Evolutionary conservation across 2,888 invertebrate species (phyloP), one percentile per base, ranked within the genome.

Genomic region (Tiphia femorata): DNA sequence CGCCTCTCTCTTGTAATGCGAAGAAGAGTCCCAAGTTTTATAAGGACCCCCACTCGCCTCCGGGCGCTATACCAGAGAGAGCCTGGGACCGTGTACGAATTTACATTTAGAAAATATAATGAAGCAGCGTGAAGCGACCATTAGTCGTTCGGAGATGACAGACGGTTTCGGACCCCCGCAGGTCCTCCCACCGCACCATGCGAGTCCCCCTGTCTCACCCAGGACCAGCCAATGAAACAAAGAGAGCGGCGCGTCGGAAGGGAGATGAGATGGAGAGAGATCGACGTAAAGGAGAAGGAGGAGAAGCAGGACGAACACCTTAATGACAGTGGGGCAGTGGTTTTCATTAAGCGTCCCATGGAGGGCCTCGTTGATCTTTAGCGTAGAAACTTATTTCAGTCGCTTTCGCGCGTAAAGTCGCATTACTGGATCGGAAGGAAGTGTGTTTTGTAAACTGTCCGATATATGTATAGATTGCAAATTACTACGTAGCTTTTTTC

Each of bases 31-130:
- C 67, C 70, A 67, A 72, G 76, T 79, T 79, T 78, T 79, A 79
- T 75, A 78, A 77, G 73, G 76, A 76, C 76, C 64, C 65, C 69
- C 68, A 58, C 66, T 63, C 71, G 70, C n/a, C 70, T 69, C 63
- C 67, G 62, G 76, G 73, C 75, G 63, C 49, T 72, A 52, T 35
- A 41, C 48, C 35, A 63, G 56, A 51, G 59, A 66, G 52, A 59
- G 57, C 49, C 58, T 64, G 72, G 70, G 67, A 68, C 72, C 80
- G 74, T 78, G 77, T 79, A 80, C 79, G 79, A 82, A 82, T 83
- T 83, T 83, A 82, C 82, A 83, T 83, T 82, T 81, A 83, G 78
- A 82, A 82, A 83, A 81, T 81, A 82, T 83, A 83, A 83, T 81
- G 82, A 82, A 82, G 82, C 82, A 79, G 82, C 81, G 80, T 77